Evolutionary conservation across 2,888 invertebrate genomes (phyloP).

Genomic region (Lithophane leautieri): DNA sequence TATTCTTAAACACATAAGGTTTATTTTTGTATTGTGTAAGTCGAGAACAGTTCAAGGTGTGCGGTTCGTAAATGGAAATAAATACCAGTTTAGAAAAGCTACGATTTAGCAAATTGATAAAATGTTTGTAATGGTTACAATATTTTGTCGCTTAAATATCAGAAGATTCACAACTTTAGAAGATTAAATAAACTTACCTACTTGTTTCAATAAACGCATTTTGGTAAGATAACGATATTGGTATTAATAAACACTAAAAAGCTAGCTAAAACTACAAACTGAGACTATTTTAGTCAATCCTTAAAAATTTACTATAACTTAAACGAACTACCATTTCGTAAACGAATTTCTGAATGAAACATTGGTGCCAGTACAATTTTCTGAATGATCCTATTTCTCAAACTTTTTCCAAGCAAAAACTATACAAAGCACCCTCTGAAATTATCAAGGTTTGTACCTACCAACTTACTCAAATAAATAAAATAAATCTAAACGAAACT

Average conservation of each 20-base stretch:
- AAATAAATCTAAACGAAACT: neutral
- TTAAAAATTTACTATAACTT: neutral
- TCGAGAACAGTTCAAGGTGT: constrained; percentile 35
- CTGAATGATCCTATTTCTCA: neutral
- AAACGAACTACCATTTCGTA: neutral
- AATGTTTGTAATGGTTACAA: constrained; percentile 22
- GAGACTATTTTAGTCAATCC: neutral
- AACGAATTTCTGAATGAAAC: neutral
- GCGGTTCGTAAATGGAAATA: constrained; percentile 46
- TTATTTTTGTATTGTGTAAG: constrained; percentile 47
- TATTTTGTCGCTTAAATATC: constrained; percentile 19
- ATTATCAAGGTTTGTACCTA: neutral
- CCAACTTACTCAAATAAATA: too few relatives aligned
- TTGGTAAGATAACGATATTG: constrained; percentile 1
- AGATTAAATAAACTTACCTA: constrained; percentile 2
- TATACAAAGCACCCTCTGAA: neutral
- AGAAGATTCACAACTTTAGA: neutral
- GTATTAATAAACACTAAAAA: neutral
- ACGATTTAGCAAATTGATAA: constrained; percentile 28
- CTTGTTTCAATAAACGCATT: constrained; percentile 5
- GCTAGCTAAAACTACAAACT: neutral
- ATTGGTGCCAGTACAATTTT: neutral
- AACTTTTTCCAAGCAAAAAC: neutral
- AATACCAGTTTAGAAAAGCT: constrained; percentile 27
- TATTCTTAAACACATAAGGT: constrained; percentile 47